These are phyloP conservation scores for Urocitellus parryii DNA, from an alignment of 2,113 vertebrate species.

Conservation along the genomic window DNA sequence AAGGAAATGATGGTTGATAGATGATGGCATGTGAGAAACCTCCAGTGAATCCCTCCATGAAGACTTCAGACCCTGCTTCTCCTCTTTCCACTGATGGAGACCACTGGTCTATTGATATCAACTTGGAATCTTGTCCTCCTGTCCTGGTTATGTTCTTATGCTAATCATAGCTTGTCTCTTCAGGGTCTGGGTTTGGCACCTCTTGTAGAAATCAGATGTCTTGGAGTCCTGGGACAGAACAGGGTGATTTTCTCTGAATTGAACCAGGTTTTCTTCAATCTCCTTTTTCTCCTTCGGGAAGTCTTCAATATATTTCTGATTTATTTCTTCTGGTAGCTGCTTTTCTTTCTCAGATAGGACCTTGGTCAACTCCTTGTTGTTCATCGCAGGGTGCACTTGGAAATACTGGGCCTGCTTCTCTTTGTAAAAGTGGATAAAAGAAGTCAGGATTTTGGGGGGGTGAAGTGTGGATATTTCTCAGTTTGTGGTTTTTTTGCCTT, in stretches of 20 bases:
- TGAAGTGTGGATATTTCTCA: background rate
- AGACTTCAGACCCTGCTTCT: accelerated
- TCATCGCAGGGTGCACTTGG: slow-evolving; percentile 92
- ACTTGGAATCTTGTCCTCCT: slow-evolving; percentile 86
- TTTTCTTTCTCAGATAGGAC: slow-evolving; percentile 95
- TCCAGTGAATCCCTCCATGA: slow-evolving; percentile 7
- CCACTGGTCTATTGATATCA: slow-evolving; percentile 82
- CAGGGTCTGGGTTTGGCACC: slow-evolving; percentile 92
- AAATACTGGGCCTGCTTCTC: slow-evolving; percentile 94
- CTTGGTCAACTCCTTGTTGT: slow-evolving; percentile 93
- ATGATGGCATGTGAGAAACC: accelerated
- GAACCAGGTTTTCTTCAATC: slow-evolving; percentile 92
- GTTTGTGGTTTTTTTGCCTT: background rate
- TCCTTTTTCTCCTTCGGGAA: slow-evolving; percentile 93
- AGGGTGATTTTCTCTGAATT: slow-evolving; percentile 93
- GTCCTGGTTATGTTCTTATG: slow-evolving; percentile 88
- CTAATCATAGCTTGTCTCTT: slow-evolving; percentile 86
- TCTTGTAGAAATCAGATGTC: slow-evolving; percentile 90
- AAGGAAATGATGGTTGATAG: no score
- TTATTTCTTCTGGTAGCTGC: slow-evolving; percentile 93
- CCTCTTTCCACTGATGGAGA: slow-evolving; percentile 88
- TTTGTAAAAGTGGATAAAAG: slow-evolving; percentile 97
- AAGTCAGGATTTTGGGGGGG: slow-evolving; percentile 94
- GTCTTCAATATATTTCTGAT: slow-evolving; percentile 95
- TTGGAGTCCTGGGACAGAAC: slow-evolving; percentile 91